Conservation (phyloP, 2,797 vertebrate genomes). For the Kryptopterus vitreolus region DNA sequence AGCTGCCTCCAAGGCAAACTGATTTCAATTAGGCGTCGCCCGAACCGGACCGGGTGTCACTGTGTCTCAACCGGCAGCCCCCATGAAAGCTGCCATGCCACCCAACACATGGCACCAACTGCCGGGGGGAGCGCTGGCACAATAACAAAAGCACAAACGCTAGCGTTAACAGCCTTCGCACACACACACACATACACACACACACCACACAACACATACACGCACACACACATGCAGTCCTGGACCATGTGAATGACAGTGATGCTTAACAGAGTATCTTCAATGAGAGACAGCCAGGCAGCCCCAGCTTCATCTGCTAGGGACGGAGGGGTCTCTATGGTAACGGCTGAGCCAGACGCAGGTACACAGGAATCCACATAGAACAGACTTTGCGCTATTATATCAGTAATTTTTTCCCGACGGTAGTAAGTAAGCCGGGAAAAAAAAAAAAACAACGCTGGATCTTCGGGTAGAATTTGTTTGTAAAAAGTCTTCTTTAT, state of each 20-base stretch:
- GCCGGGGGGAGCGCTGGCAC: constrained; percentile 66
- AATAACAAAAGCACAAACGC: constrained; percentile 62
- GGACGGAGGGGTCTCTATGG: constrained; percentile 79
- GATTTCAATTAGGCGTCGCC: constrained; percentile 72
- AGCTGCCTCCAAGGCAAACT: constrained; percentile 70
- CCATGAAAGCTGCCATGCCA: constrained; percentile 63
- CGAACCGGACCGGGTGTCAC: constrained; percentile 69
- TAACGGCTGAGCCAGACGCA: constrained; percentile 73
- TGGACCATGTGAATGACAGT: constrained; percentile 65
- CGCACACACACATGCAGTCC: constrained; percentile 49
- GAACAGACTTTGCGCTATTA: constrained; percentile 56
- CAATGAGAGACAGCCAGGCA: constrained; percentile 67
- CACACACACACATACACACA: constrained; percentile 42
- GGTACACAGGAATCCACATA: constrained; percentile 72
- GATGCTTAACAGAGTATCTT: constrained; percentile 67
- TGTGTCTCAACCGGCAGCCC: constrained; percentile 64
- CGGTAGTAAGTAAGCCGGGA: constrained; percentile 39
- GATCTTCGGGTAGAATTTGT: neutral
- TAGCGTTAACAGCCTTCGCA: constrained; percentile 41
- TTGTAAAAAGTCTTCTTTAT: neutral
- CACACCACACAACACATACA: constrained; percentile 44
- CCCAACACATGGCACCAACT: constrained; percentile 57
- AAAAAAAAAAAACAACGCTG: neutral
- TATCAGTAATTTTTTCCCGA: constrained; percentile 42
- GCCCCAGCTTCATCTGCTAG: constrained; percentile 73